A percentile compares a stretch with the other conserved stretches of the same genome.
Evolutionary conservation across 2,113 vertebrate genomes (phyloP).

Genomic region (Baryphthengus martii): DNA sequence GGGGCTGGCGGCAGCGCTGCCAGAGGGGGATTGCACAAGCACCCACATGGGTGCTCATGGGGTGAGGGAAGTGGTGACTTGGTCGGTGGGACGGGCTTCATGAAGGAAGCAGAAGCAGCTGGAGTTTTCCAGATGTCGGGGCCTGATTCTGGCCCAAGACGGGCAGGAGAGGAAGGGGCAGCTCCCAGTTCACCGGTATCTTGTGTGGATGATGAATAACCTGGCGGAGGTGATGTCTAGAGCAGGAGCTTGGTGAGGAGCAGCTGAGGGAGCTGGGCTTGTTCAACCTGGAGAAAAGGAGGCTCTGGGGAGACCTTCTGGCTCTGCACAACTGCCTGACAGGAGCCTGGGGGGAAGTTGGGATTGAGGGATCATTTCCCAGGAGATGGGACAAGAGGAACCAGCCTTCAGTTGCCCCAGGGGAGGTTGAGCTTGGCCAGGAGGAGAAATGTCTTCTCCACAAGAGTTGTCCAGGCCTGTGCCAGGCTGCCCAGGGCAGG

Average conservation of each 20-base stretch:
- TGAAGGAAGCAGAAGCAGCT: neutral
- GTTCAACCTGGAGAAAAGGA: too few species aligned
- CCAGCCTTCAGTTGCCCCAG: too few species aligned
- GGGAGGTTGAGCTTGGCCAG: too few species aligned
- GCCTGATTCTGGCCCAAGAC: rapidly evolving
- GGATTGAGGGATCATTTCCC: too few species aligned
- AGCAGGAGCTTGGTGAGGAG: too few species aligned
- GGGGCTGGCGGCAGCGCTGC: rapidly evolving
- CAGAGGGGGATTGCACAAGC: neutral
- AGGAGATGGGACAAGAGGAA: too few species aligned
- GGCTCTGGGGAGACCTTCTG: too few species aligned
- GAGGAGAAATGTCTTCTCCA: too few species aligned
- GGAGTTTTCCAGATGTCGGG: neutral
- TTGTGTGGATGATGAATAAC: rapidly evolving
- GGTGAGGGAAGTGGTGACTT: neutral
- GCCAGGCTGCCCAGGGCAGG: too few species aligned
- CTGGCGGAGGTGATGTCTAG: rapidly evolving
- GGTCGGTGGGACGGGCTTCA: rapidly evolving
- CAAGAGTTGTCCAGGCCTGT: too few species aligned
- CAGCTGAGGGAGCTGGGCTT: neutral
- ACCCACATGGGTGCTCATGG: neutral
- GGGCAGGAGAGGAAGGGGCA: neutral
- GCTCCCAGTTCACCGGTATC: neutral
- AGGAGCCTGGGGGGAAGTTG: too few species aligned
- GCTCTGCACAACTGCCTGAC: too few species aligned